A percentile compares a stretch with the other conserved stretches of the same genome.
Evolutionary conservation across 1,140 invertebrate genomes (phyloP).

Genomic region (Epicauta chinensis): DNA sequence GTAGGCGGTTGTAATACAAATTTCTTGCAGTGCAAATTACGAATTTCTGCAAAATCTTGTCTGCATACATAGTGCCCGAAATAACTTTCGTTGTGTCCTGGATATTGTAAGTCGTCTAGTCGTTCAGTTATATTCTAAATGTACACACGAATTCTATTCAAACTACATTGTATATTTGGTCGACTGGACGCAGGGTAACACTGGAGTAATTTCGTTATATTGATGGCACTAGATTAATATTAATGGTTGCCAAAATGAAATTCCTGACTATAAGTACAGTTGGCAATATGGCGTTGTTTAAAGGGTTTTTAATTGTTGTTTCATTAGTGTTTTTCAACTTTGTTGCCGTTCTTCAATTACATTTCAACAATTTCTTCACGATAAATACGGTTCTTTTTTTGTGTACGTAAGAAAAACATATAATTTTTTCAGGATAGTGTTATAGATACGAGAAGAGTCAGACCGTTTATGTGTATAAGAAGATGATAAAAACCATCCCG

Average conservation of each 20-base stretch:
- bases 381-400: no score
- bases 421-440: no score
- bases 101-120: constrained; percentile 13
- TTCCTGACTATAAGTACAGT: constrained; percentile 29
- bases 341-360: no score
- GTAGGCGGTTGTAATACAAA: constrained; percentile 2
- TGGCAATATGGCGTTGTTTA: constrained; percentile 24
- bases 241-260: constrained; percentile 38
- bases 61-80: constrained; percentile 18
- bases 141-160: no score
- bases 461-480: neutral
- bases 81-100: constrained; percentile 13
- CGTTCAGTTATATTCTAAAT: neutral
- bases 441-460: neutral
- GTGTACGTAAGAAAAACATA: no score
- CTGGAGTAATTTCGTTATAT: constrained; percentile 34
- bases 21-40: constrained; percentile 12
- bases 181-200: constrained; percentile 15
- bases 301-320: constrained; percentile 29
- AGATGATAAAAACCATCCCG: constrained; percentile 7
- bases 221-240: constrained; percentile 38
- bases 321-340: constrained; percentile 10
- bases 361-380: no score
- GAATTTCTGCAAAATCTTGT: constrained; percentile 17
- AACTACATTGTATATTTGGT: neutral